Conservation (phyloP, 2,797 vertebrate genomes). For the Propithecus perrieri region DNA sequence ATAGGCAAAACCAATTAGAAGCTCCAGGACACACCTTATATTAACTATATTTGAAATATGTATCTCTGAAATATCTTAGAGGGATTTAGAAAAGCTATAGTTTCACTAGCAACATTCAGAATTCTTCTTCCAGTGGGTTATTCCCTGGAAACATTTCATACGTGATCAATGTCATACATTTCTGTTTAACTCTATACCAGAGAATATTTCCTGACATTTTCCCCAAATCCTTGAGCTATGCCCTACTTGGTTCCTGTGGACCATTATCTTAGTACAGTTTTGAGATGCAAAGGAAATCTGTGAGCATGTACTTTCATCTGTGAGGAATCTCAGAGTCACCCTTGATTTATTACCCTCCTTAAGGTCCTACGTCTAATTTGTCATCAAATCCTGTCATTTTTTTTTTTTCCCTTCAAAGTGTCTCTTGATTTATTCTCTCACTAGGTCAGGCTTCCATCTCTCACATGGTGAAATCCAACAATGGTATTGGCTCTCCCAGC, state of each 20-base stretch:
- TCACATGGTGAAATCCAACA: background rate
- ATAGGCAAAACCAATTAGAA: background rate
- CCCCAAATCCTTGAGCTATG: background rate
- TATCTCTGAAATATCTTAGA: background rate
- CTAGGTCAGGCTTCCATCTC: background rate
- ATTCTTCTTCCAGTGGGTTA: background rate
- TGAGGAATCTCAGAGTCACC: background rate
- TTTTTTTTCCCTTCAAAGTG: background rate
- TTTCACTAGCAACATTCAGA: background rate
- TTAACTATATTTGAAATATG: background rate
- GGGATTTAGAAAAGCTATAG: background rate
- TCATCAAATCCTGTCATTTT: background rate
- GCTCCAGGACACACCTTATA: background rate
- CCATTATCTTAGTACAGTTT: background rate
- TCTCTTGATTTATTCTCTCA: background rate
- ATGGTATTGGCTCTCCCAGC: background rate
- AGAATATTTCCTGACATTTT: background rate
- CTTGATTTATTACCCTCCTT: background rate
- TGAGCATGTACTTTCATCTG: background rate
- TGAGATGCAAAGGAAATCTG: constrained; percentile 6
- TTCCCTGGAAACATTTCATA: background rate
- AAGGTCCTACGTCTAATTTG: background rate
- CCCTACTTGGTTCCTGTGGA: background rate
- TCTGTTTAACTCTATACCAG: background rate
- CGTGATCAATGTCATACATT: background rate